Percentiles rank a stretch among this genome's conserved stretches.
These are phyloP conservation scores for Lordiphosa clarofinis DNA, from an alignment of 1,140 invertebrate genomes.

Conservation along the genomic window DNA sequence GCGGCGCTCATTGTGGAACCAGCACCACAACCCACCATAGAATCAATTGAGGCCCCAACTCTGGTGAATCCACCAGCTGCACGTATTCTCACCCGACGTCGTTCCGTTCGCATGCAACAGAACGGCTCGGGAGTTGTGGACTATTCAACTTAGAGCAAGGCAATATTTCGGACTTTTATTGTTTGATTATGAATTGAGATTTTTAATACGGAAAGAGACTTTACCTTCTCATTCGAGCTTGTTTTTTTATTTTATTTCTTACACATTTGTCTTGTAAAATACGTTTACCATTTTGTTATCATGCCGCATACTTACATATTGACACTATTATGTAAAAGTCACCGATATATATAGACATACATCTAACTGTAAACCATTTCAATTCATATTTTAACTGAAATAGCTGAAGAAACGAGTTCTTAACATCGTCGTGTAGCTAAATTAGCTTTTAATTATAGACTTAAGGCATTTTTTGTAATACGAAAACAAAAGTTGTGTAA, in stretches of 20 bases:
- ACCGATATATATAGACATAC: slow-evolving; percentile 38
- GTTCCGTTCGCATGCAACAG: slow-evolving; percentile 71
- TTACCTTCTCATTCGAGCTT: slow-evolving; percentile 47
- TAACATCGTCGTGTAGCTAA: slow-evolving; percentile 56
- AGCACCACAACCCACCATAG: slow-evolving; percentile 7
- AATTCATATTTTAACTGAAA: slow-evolving; percentile 47
- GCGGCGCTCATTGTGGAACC: slow-evolving; percentile 9
- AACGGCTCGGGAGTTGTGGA: slow-evolving; percentile 57
- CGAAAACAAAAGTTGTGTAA: slow-evolving; percentile 58
- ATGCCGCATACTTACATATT: slow-evolving; percentile 32
- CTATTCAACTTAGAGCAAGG: slow-evolving; percentile 38
- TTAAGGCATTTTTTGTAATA: slow-evolving; percentile 67
- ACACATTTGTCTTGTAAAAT: slow-evolving; percentile 61
- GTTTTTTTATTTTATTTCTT: slow-evolving; percentile 42
- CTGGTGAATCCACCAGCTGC: slow-evolving; percentile 30
- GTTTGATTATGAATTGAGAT: slow-evolving; percentile 59
- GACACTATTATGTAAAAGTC: slow-evolving; percentile 38
- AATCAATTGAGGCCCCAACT: slow-evolving; percentile 35
- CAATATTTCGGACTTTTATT: slow-evolving; percentile 32
- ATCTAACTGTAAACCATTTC: slow-evolving; percentile 22
- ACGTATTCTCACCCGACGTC: slow-evolving; percentile 68
- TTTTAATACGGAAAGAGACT: slow-evolving; percentile 47
- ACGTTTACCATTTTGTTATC: slow-evolving; percentile 51
- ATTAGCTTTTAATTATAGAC: slow-evolving; percentile 56
- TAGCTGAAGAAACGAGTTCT: slow-evolving; percentile 37